Evolutionary conservation across 1,140 invertebrate species (phyloP).

Genomic region (Penaeus chinensis): DNA sequence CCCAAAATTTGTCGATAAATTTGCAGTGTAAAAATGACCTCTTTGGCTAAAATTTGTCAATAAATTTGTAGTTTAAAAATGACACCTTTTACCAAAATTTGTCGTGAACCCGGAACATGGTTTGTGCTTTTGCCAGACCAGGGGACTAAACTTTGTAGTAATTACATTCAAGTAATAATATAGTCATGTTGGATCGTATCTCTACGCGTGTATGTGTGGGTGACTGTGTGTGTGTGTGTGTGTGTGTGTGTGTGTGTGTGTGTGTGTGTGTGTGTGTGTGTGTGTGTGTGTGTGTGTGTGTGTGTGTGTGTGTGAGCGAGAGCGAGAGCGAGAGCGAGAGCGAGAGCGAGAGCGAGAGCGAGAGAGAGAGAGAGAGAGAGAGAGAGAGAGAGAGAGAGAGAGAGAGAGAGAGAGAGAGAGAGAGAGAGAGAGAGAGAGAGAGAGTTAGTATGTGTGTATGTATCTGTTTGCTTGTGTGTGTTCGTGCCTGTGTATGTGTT

Average conservation of each 20-base stretch:
- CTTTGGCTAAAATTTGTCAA: not conserved
- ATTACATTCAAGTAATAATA: not conserved
- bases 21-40: not conserved
- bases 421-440: no score
- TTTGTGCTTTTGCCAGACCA: no score
- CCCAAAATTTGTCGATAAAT: not conserved
- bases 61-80: not conserved
- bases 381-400: no score
- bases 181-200: not conserved
- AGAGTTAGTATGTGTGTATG: no score
- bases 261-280: not conserved
- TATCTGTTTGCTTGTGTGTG: not conserved
- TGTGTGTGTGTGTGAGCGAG: no score
- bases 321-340: no score
- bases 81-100: not conserved
- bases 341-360: no score
- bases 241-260: not conserved
- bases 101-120: no score
- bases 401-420: no score
- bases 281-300: no score
- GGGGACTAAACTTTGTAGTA: not conserved
- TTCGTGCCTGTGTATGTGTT: not conserved
- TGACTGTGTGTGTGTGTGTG: not conserved
- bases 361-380: no score
- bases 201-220: no score